A percentile compares a stretch with the other conserved stretches of the same genome.
These are phyloP conservation scores for Phenganax subtilis DNA, from an alignment of 92 coral and sea anemone species.

Conservation along the genomic window DNA sequence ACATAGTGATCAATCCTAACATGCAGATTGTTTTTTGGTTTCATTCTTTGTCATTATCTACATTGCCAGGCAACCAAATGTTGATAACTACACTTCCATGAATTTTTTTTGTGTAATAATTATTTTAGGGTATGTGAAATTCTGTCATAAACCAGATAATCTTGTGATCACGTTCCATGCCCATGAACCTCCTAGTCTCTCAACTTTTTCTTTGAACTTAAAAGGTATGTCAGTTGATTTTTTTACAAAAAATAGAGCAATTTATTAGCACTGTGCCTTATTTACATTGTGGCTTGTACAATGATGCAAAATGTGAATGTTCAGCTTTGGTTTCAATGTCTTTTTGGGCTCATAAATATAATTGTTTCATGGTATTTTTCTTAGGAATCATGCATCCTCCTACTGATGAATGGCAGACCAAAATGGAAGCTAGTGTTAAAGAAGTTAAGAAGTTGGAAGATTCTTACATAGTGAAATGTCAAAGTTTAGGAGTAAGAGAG, in stretches of 20 bases:
- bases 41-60: no score
- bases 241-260: background rate
- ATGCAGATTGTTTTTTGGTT: no score
- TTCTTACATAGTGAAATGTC: constrained; percentile 29
- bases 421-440: constrained; percentile 30
- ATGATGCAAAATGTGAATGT: background rate
- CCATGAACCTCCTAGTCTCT: constrained; percentile 40
- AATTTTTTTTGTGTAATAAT: background rate
- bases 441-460: constrained; percentile 37
- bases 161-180: constrained; percentile 35
- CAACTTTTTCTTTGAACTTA: constrained; percentile 22
- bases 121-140: constrained; percentile 48
- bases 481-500: constrained; percentile 28
- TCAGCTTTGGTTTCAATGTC: no score
- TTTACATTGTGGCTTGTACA: no score
- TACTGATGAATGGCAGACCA: constrained; percentile 46
- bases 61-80: no score
- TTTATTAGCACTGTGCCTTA: background rate
- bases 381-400: constrained; percentile 35
- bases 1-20: no score
- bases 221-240: constrained; percentile 18
- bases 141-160: constrained; percentile 37
- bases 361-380: background rate
- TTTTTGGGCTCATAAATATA: no score
- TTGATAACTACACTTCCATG: background rate